Evolutionary conservation across 2,888 invertebrate genomes (phyloP), one percentile per base, ranked within the genome.

Genomic region (Lasioglossum leucozonium): DNA sequence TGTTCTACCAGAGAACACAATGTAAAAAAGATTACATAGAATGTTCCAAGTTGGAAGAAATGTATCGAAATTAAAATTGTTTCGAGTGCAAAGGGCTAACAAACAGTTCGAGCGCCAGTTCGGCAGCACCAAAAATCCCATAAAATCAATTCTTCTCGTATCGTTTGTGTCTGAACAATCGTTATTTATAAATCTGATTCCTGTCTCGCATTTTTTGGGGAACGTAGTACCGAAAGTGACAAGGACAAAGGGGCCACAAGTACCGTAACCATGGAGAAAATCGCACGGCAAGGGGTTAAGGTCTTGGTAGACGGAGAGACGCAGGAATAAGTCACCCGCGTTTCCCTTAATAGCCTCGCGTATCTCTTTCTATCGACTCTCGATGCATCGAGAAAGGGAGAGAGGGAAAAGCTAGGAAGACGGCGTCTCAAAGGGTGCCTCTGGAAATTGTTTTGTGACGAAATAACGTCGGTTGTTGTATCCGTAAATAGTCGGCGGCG

Each of bases 391-490:
- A 18, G 65, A 65, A 6, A 34, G 65, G 34, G 30, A 34, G 65
- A 3, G 18, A 58, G 26, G 26, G 5, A 55, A 30, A n/a, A 0
- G 18, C 37, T 34, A 47, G 37, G 26, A n/a, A 30, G 65, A 42
- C 47, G 71, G 67, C 62, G 51, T 73, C 78, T 83, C 77, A 79
- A 87, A 89, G 89, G 88, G 82, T 81, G 84, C 78, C 79, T 72
- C 81, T 78, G 82, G 90, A 91, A 91, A 91, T 91, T 89, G 90
- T 92, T 91, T 92, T 91, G 93, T 93, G 93, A 94, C 92, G 93
- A 94, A 93, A 93, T 91, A 90, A 80, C 81, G 85, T 72, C 78
- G 69, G 88, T 87, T 87, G 88, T 87, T 87, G 90, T 89, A 84
- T 93, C 92, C 93, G 91, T 92, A 93, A 93, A 93, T 93, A 93